A percentile compares a stretch with the other conserved stretches of the same genome.
These are phyloP conservation scores for Erpobdella octoculata DNA, from an alignment of 2,888 invertebrate species.

Conservation along the genomic window DNA sequence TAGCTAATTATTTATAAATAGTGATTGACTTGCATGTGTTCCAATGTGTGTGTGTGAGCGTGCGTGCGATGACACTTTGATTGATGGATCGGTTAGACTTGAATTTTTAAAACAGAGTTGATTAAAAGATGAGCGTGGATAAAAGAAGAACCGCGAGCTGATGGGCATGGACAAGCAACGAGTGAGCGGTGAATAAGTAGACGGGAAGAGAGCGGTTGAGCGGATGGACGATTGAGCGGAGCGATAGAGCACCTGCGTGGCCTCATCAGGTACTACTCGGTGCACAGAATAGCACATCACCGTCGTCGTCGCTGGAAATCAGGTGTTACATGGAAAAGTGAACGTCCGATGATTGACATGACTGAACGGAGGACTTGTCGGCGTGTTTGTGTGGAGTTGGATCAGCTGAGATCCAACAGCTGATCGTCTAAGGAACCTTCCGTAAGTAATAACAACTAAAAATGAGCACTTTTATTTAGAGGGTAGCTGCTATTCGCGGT, in stretches of 20 bases:
- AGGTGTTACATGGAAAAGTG: too few relatives aligned
- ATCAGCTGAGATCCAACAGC: too few relatives aligned
- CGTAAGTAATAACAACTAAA: too few relatives aligned
- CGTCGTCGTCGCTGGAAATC: too few relatives aligned
- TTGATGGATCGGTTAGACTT: neutral
- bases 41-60: neutral
- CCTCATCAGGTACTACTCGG: too few relatives aligned
- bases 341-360: too few relatives aligned
- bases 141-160: neutral
- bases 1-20: neutral
- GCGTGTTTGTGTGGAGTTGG: too few relatives aligned
- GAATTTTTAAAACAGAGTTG: neutral
- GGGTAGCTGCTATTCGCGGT: too few relatives aligned
- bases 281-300: too few relatives aligned
- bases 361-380: too few relatives aligned
- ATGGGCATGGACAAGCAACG: neutral
- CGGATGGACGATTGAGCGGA: conserved; percentile 22
- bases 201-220: conserved; percentile 6
- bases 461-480: too few relatives aligned
- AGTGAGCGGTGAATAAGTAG: conserved; percentile 15
- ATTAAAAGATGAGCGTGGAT: neutral
- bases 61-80: neutral
- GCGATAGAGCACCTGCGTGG: conserved; percentile 23
- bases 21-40: neutral
- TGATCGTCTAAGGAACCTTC: too few relatives aligned